Base-by-base conservation (phyloP, 2,113 vertebrate species). In the Cyanoramphus novaezelandiae region DNA sequence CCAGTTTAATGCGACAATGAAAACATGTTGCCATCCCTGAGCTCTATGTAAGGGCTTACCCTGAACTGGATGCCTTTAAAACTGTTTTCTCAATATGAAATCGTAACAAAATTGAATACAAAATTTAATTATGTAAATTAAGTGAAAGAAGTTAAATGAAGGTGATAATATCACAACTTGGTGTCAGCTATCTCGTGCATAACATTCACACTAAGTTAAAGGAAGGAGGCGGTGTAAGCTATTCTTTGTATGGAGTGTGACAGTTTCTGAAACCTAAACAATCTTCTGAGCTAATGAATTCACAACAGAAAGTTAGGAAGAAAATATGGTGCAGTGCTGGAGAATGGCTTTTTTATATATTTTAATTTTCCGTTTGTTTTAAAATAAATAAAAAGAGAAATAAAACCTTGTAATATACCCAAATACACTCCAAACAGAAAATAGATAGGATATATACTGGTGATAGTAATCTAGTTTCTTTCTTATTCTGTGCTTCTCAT, bases 261-360 rank as follows among this genome's bases (percentile, higher is more conserved):
- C 69, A 80, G 74, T 20, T 96, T 91, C 60, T 70, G 55, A 91
- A 97, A 93, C 65, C 60, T 82, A 78, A 98, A 96, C 37, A 60
- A 65, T 79, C 68, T 92, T 86, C 68, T 79, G 39, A 79, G 67
- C 78, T 92, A 96, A 98, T 96, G 77, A 96, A 97, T 97, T 96
- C 94, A 91, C 90, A 94, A 44, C 6, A 82, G 33, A 85, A 97
- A 96, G 47, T 84, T 68, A 93, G 88, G 83, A 87, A 91, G 78
- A 92, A 97, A 91, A 82, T 50, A 91, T 87, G 95, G 87, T 93
- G 80, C 72, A 86, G 91, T 70, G 69, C 9, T n/a, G 59, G 83
- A 79, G 82, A 97, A 91, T 93, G 96, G 79, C 37, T 95, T 93
- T 92, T 80, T 43, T 60, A 68, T 59, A 35, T 59, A 41, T 43